Percentiles rank a stretch among this genome's conserved stretches.
Conservation (phyloP, 2,888 invertebrate genomes). For the Bedellia somnulentella region DNA sequence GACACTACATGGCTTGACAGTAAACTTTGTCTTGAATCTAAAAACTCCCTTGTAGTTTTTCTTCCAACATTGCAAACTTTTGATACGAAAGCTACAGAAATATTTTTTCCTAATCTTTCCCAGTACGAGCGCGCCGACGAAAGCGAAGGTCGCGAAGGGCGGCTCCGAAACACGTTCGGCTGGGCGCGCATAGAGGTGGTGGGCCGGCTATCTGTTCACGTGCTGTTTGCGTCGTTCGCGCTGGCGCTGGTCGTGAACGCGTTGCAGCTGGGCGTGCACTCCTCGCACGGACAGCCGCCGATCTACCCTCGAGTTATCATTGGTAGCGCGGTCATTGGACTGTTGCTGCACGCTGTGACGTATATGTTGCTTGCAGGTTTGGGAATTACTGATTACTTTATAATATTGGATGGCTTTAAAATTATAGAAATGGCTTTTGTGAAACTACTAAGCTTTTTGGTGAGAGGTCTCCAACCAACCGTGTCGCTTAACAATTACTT, state of each 20-base stretch:
- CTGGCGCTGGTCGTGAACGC: conserved; percentile 82
- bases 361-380: conserved; percentile 82
- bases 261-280: conserved; percentile 75
- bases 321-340: conserved; percentile 75
- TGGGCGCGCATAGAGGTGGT: conserved; percentile 92
- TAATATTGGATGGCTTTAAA: too few relatives aligned
- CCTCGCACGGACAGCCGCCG: conserved; percentile 48
- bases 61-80: too few relatives aligned
- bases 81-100: too few relatives aligned
- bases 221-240: conserved; percentile 80
- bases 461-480: too few relatives aligned
- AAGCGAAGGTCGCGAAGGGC: conserved; percentile 64
- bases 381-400: conserved; percentile 35
- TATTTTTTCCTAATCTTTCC: too few relatives aligned
- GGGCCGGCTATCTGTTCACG: conserved; percentile 77
- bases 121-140: conserved; percentile 52
- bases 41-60: too few relatives aligned
- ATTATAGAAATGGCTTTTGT: too few relatives aligned
- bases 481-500: background rate
- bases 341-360: conserved; percentile 75
- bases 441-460: too few relatives aligned
- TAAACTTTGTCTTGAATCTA: too few relatives aligned
- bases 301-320: conserved; percentile 70
- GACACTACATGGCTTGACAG: too few relatives aligned
- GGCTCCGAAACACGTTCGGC: conserved; percentile 85